phyloP scores from a whole-genome alignment of 1,140 invertebrate species.

The Brachystomella parvula region DNA sequence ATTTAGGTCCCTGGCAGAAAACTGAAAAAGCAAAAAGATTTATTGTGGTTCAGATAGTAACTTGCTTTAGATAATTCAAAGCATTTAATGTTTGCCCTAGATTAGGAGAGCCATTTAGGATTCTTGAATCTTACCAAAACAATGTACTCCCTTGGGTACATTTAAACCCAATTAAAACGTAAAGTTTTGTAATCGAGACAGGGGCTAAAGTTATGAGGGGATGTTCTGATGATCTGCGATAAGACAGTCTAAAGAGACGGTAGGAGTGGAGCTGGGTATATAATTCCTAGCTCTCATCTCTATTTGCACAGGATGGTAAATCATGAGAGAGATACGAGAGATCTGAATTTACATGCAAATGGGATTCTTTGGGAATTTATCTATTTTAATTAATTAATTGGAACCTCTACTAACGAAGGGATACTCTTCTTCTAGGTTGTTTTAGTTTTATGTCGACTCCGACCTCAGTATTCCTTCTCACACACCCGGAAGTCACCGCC shows the following conservation, averaged over 20 bases:
- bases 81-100: neutral
- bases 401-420: conserved; percentile 6
- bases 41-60: too few relatives aligned
- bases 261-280: too few relatives aligned
- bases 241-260: conserved; percentile 18
- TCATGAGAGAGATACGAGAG: neutral
- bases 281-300: neutral
- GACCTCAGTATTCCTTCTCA: conserved; percentile 84
- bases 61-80: too few relatives aligned
- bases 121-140: too few relatives aligned
- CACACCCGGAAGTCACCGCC: conserved; percentile 75
- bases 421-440: conserved; percentile 75
- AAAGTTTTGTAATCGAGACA: conserved; percentile 19
- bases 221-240: conserved; percentile 15
- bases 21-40: too few relatives aligned
- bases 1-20: too few relatives aligned
- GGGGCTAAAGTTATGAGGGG: conserved; percentile 10
- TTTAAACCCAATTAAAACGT: conserved; percentile 35
- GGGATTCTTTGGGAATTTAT: neutral
- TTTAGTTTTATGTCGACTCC: conserved; percentile 74
- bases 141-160: conserved; percentile 26
- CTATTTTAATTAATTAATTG: neutral
- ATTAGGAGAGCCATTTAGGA: too few relatives aligned
- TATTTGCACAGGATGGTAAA: neutral
- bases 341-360: conserved; percentile 4